Evolutionary conservation across 2,113 vertebrate species (phyloP).

Genomic region (Patagioenas fasciata): DNA sequence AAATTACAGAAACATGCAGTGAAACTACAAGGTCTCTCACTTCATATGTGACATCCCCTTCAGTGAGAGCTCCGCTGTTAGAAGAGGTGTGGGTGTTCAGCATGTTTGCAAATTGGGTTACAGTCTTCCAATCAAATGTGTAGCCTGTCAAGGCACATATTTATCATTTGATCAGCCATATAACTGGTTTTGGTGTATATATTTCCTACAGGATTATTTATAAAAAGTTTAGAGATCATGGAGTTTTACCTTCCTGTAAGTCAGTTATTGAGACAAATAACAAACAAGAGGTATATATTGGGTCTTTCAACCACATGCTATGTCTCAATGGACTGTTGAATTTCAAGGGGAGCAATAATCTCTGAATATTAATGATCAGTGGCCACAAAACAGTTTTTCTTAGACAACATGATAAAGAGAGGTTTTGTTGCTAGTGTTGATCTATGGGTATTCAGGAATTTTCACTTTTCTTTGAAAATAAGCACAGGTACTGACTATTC

Average conservation of each 20-base stretch:
- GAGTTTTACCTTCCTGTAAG: background rate
- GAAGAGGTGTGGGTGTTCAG: background rate
- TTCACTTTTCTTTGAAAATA: background rate
- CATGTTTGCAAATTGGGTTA: background rate
- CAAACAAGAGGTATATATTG: background rate
- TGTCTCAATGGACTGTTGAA: background rate
- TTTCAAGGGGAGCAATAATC: background rate
- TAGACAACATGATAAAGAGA: background rate
- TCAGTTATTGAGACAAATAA: background rate
- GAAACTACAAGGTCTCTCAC: background rate
- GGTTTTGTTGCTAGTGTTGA: background rate
- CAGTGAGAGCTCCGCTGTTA: background rate
- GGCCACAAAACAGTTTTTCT: background rate
- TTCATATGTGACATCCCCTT: background rate
- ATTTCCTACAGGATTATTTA: background rate
- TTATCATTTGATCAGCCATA: background rate
- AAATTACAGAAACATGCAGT: slow-evolving; percentile 5
- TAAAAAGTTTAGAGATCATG: background rate
- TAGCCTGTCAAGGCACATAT: background rate
- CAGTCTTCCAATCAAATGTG: background rate
- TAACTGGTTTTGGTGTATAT: background rate
- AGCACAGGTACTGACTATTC: background rate
- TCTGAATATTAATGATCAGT: background rate
- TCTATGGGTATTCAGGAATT: background rate
- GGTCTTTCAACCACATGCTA: background rate